phyloP scores from a whole-genome alignment of 2,888 invertebrate genomes.

The Rugalucina vietnamica region DNA sequence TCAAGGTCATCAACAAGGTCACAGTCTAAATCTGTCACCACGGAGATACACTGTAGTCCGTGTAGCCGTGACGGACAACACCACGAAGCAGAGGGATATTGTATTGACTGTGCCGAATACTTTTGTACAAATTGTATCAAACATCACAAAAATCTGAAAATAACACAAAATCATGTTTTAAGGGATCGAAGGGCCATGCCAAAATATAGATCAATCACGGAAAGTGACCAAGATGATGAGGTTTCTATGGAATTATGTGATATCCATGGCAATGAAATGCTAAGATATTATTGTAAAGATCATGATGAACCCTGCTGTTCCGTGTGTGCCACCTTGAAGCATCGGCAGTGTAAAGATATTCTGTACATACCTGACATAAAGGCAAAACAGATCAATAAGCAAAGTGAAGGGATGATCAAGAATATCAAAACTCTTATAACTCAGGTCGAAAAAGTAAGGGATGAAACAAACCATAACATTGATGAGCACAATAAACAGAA shows the following conservation, averaged over 20 bases:
- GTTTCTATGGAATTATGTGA: constrained; percentile 44
- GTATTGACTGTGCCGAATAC: constrained; percentile 59
- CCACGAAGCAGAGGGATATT: constrained; percentile 55
- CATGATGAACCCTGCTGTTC: constrained; percentile 55
- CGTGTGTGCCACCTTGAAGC: constrained; percentile 57
- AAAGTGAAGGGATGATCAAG: constrained; percentile 41
- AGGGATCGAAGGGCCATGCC: constrained; percentile 54
- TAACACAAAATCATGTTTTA: constrained; percentile 56
- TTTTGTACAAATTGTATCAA: constrained; percentile 58
- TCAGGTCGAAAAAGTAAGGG: constrained; percentile 43
- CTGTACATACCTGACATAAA: constrained; percentile 58
- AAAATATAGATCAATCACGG: constrained; percentile 37
- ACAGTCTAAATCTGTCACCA: constrained; percentile 47
- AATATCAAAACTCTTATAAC: constrained; percentile 42
- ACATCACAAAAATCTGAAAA: constrained; percentile 61
- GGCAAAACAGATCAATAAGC: constrained; percentile 52
- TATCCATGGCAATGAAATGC: constrained; percentile 40
- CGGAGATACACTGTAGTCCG: constrained; percentile 58
- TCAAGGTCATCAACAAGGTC: neutral
- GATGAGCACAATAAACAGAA: constrained; percentile 40
- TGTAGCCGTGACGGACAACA: constrained; percentile 51
- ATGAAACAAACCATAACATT: constrained; percentile 44
- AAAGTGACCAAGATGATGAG: constrained; percentile 33
- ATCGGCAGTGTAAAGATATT: constrained; percentile 46
- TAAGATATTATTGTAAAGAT: constrained; percentile 52